phyloP scores from a whole-genome alignment of 2,113 vertebrate species.

The Marmota monax region DNA sequence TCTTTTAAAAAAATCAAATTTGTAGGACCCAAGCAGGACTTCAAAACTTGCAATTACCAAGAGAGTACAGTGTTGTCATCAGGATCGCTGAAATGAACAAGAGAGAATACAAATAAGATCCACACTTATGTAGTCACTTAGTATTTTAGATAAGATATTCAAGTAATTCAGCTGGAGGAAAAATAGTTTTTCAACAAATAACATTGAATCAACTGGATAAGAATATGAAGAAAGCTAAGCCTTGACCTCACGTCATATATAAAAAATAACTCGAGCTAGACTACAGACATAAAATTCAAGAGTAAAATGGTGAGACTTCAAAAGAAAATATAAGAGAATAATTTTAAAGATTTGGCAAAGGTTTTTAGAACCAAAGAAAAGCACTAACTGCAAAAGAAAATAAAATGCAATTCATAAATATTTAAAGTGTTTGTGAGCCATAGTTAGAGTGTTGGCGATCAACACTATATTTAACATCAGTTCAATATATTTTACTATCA shows the following conservation, averaged over 20 bases:
- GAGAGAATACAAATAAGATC: neutral
- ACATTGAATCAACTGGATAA: neutral
- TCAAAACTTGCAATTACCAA: neutral
- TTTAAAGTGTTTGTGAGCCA: constrained; percentile 11
- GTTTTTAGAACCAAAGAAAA: neutral
- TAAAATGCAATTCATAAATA: neutral
- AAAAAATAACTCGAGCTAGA: neutral
- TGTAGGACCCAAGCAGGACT: neutral
- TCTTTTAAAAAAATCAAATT: neutral
- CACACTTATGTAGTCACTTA: neutral
- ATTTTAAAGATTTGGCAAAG: neutral
- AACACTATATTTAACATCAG: too few species aligned
- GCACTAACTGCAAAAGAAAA: neutral
- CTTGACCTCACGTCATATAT: neutral
- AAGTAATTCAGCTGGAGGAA: neutral
- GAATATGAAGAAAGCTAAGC: neutral
- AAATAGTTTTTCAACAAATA: neutral
- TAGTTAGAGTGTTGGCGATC: too few species aligned
- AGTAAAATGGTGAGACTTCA: neutral
- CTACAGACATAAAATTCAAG: neutral
- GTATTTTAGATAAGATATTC: neutral
- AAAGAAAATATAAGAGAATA: neutral
- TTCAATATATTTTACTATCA: neutral
- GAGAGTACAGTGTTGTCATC: neutral
- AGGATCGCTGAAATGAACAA: neutral